Percentiles rank a stretch among this genome's conserved stretches.
phyloP scores from a whole-genome alignment of 30 jellyfish, hydroid and myxozoan genomes.

The Nemopilema nomurai region DNA sequence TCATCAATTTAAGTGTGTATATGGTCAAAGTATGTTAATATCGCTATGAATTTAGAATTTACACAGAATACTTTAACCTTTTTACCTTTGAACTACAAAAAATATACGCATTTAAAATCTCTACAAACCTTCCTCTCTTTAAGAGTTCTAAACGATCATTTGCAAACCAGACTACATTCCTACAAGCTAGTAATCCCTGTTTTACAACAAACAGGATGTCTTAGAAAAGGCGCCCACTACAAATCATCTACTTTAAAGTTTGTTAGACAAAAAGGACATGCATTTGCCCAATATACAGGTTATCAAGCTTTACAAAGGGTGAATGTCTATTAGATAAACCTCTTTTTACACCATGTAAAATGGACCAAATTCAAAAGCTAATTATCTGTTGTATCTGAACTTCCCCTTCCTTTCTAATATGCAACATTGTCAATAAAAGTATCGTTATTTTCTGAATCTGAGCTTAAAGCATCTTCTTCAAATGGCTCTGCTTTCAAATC shows the following conservation, averaged over 20 bases:
- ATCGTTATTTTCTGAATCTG: constrained; percentile 54
- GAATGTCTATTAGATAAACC: background rate
- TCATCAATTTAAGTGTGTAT: too few relatives aligned
- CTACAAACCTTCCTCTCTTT: background rate
- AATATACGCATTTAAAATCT: background rate
- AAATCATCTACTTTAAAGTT: background rate
- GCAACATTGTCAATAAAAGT: constrained; percentile 44
- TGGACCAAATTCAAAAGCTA: background rate
- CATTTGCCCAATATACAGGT: background rate
- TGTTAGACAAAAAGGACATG: background rate
- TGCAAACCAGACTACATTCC: background rate
- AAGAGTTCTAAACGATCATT: background rate
- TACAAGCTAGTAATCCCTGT: background rate
- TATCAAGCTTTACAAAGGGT: background rate
- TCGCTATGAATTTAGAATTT: too few relatives aligned
- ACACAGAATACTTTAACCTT: too few relatives aligned
- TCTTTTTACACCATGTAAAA: background rate
- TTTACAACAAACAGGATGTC: background rate
- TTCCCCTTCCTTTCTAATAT: constrained; percentile 15
- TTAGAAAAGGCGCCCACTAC: background rate
- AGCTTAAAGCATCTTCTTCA: constrained; percentile 57
- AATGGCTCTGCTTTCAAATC: constrained; percentile 54
- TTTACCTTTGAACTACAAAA: background rate
- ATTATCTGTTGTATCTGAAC: background rate
- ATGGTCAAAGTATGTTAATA: too few relatives aligned